Base-by-base conservation (phyloP, 53 echinoderm and acorn worm genomes). In the Holothuria leucospilota region DNA sequence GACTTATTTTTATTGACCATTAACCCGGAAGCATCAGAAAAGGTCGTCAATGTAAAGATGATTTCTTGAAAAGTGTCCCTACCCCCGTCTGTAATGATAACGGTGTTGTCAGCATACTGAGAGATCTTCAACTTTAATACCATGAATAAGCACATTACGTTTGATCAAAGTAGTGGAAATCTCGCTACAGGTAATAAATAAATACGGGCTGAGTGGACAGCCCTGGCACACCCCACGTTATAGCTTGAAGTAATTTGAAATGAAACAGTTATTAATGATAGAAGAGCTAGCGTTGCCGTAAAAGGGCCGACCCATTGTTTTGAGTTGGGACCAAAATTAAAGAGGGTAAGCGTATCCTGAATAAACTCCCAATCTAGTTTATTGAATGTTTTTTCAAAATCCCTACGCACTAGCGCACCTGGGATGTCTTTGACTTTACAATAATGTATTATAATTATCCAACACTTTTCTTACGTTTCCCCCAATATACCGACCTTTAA, bases 111-210 rank as follows among this genome's bases (percentile, higher is more conserved):
- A 39, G 41, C 74, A 74, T 39, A 74, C 41, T 74, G 74, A 7
- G 68, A 74, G 16, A 74, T 74, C 20, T 74, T 74, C 41, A 18
- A 74, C 74, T 42, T 18, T 74, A 74, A 39, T 74, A 74, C 74
- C 74, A 18, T 49, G 6, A 20, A 74, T 74, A 0, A 4, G 20
- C 11, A 15, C 41, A 74, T 74, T 74, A 8, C 4, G 0, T 42
- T 39, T 74, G 18, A 74, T 39, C 51, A 74, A 9, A 39, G 7
- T 41, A 34, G 41, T 39, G 15, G 38, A 74, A 74, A 74, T 74
- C 20, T 74, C 74, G 38, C 41, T 49, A 1, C 74, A 74, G 3
- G 21, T 74, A 18, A 74, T 74, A 39, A 74, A 74, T 42, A 74
- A 49, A 74, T 74, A 74, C 15, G 74, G 74, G 41, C 74, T 74